Conservation (phyloP, 64 coral and sea anemone species). For the Porites australiensis region DNA sequence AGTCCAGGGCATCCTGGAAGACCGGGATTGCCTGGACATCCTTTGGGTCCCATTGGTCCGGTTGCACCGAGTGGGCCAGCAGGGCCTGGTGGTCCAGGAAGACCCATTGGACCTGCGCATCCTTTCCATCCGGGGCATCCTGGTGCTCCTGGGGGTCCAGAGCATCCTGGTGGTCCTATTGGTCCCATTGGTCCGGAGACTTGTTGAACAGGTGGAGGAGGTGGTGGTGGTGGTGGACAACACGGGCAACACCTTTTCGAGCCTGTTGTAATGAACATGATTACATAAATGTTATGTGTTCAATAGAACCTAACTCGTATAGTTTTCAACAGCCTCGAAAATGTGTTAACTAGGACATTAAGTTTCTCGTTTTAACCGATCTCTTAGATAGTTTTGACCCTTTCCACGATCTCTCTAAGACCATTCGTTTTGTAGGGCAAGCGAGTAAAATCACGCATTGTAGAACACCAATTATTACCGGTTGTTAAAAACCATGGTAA, state of each 20-base stretch:
- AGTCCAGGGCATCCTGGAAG: slow-evolving; percentile 85
- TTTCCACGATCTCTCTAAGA: too few species aligned
- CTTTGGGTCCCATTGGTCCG: slow-evolving; percentile 80
- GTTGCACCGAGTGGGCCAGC: slow-evolving; percentile 44
- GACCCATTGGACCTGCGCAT: slow-evolving; percentile 48
- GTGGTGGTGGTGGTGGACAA: slow-evolving; percentile 47
- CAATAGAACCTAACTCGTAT: too few species aligned
- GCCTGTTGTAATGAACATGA: background rate
- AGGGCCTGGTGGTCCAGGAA: slow-evolving; percentile 56
- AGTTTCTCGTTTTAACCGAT: too few species aligned
- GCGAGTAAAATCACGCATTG: too few species aligned
- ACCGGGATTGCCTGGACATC: slow-evolving; percentile 77
- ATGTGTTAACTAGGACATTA: too few species aligned
- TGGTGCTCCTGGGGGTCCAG: slow-evolving; percentile 33
- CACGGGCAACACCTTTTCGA: slow-evolving; percentile 32
- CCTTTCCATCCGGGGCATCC: slow-evolving; percentile 52
- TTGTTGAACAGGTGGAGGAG: slow-evolving; percentile 37
- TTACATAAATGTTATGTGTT: background rate
- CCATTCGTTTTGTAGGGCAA: too few species aligned
- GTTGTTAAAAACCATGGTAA: too few species aligned
- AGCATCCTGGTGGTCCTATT: slow-evolving; percentile 34
- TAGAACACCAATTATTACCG: too few species aligned
- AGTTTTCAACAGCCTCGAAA: too few species aligned
- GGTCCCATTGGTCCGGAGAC: slow-evolving; percentile 41
- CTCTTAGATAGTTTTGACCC: too few species aligned